Evolutionary conservation across 2,113 vertebrate species (phyloP), one percentile per base, ranked within the genome.

Genomic region (Alligator sinensis): DNA sequence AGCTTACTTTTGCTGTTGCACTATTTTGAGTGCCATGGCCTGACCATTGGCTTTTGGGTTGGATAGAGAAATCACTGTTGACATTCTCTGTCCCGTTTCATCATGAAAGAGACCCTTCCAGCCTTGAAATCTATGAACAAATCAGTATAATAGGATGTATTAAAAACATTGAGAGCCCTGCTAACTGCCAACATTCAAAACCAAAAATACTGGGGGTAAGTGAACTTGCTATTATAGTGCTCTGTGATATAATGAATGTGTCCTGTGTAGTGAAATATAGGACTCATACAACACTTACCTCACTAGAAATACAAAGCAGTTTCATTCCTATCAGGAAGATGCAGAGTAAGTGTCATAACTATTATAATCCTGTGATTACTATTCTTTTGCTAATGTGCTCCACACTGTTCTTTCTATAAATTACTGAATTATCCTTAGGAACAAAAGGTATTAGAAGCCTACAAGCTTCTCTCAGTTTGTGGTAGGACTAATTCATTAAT

Each of bases 401-500:
- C 0, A 18, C 80, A 55, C 95, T 96, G 93, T 96, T 98, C 96
- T 96, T 96, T 98, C 96, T 96, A 94, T 96, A 97, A 97, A 97
- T 97, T 96, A 96, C 94, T 97, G 97, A 97, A 97, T 98, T 97
- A 98, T 97, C 95, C 94, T 30, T 75, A 96, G 97, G 97, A 96
- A 97, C 98, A 98, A 97, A 98, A 98, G 97, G 96, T 97, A 98
- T 98, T 97, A 97, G 91, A 97, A 96, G 97, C 96, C 95, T 91
- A 95, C 93, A 92, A 97, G 95, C 89, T 96, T 95, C 97, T 97
- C 97, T 97, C 98, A 97, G 98, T 98, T 98, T 98, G 98, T 97
- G 97, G 98, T 98, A 97, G 96, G 96, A 98, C 98, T 98, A 98
- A 98, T 98, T 98, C 98, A 98, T 98, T 98, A 98, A 98, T 97